Conservation (phyloP, 2,888 invertebrate species). For the Carterocephalus palaemon region DNA sequence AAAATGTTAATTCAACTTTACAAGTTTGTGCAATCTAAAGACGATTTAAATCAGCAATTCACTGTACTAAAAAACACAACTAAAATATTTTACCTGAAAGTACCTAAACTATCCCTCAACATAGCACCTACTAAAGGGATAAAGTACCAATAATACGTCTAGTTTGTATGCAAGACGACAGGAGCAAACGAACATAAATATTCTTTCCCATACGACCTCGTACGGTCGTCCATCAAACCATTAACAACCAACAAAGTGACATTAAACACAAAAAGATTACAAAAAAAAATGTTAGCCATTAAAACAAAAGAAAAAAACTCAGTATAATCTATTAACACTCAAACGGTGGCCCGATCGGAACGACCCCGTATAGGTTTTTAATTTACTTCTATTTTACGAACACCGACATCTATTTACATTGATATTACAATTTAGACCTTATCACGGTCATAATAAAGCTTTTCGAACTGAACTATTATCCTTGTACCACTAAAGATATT, state of each 20-base stretch:
- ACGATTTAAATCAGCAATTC: no score
- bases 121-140: no score
- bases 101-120: no score
- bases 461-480: not conserved
- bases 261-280: slow-evolving; percentile 29
- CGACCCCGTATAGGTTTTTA: slow-evolving; percentile 59
- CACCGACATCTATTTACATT: slow-evolving; percentile 25
- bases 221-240: slow-evolving; percentile 6
- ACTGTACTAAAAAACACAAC: no score
- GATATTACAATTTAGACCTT: slow-evolving; percentile 19
- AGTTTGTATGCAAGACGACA: not conserved
- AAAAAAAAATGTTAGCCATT: slow-evolving; percentile 36
- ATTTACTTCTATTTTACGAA: slow-evolving; percentile 60
- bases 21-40: no score
- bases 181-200: not conserved
- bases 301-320: slow-evolving; percentile 33
- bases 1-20: no score
- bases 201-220: not conserved
- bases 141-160: no score
- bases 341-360: slow-evolving; percentile 57
- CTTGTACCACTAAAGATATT: slow-evolving; percentile 32
- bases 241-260: slow-evolving; percentile 29
- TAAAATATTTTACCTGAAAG: no score
- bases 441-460: slow-evolving; percentile 2
- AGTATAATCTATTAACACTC: slow-evolving; percentile 69